These are phyloP conservation scores for Calliopum simillimum DNA, from an alignment of 2,888 invertebrate species.

Conservation along the genomic window DNA sequence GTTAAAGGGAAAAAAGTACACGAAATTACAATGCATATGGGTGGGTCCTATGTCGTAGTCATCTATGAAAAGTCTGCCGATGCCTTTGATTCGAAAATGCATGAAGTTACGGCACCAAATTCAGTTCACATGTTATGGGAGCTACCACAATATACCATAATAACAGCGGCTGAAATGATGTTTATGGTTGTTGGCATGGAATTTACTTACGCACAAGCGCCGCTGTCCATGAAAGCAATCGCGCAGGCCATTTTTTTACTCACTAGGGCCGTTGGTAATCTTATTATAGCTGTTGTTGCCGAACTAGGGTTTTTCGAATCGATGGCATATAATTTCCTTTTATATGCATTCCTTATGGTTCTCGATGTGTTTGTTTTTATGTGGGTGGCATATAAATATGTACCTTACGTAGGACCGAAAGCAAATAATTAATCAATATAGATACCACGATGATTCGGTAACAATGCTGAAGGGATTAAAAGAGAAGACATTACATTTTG, in stretches of 20 bases:
- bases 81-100: slow-evolving; percentile 25
- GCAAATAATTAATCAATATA: slow-evolving; percentile 42
- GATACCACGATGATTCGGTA: slow-evolving; percentile 51
- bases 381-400: slow-evolving; percentile 83
- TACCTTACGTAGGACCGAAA: slow-evolving; percentile 58
- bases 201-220: slow-evolving; percentile 79
- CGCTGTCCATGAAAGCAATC: slow-evolving; percentile 90
- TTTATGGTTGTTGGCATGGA: slow-evolving; percentile 79
- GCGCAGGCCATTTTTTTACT: slow-evolving; percentile 93
- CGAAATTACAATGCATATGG: slow-evolving; percentile 52
- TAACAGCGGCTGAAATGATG: slow-evolving; percentile 75
- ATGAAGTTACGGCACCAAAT: slow-evolving; percentile 66
- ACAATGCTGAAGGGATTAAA: slow-evolving; percentile 51
- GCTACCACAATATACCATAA: slow-evolving; percentile 77
- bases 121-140: slow-evolving; percentile 73
- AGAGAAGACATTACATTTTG: too few species aligned
- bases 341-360: slow-evolving; percentile 88
- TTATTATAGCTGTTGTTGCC: slow-evolving; percentile 91
- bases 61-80: slow-evolving; percentile 42
- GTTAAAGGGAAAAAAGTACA: slow-evolving; percentile 44
- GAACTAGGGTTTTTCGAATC: slow-evolving; percentile 80
- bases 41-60: slow-evolving; percentile 65
- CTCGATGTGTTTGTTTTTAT: slow-evolving; percentile 86
- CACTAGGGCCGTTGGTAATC: slow-evolving; percentile 92
- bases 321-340: slow-evolving; percentile 88